Evolutionary conservation across 2,888 invertebrate genomes (phyloP).

Genomic region (Ethmia dodecea): DNA sequence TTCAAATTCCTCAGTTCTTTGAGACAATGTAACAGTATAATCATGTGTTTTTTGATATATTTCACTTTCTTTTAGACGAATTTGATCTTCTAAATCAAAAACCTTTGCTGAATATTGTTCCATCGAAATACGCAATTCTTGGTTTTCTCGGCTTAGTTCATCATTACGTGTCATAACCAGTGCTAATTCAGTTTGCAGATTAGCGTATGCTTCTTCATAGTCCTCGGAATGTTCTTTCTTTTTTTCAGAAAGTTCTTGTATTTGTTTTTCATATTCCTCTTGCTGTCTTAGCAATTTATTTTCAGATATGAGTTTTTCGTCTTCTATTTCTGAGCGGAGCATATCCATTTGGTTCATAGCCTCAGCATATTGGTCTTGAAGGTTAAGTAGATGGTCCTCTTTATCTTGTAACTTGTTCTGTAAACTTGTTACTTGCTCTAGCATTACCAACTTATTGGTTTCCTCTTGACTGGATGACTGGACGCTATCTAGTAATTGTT

Average conservation of each 20-base stretch:
- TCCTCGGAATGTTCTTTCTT: conserved; percentile 31
- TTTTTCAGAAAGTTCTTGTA: conserved; percentile 42
- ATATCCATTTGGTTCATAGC: conserved; percentile 55
- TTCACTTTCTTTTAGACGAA: conserved; percentile 56
- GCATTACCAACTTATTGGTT: conserved; percentile 55
- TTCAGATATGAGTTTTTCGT: conserved; percentile 61
- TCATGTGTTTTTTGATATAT: conserved; percentile 61
- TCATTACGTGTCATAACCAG: conserved; percentile 36
- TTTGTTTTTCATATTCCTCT: conserved; percentile 62
- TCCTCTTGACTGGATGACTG: conserved; percentile 68
- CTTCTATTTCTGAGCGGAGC: conserved; percentile 65
- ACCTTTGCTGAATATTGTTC: conserved; percentile 35
- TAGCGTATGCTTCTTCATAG: conserved; percentile 35
- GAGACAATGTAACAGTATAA: conserved; percentile 41
- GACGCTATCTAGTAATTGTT: conserved; percentile 60
- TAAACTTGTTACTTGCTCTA: conserved; percentile 57
- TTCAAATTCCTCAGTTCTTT: conserved; percentile 64
- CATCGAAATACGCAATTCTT: conserved; percentile 32
- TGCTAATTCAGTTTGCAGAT: conserved; percentile 40
- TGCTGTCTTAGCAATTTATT: conserved; percentile 60
- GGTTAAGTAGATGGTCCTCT: conserved; percentile 53
- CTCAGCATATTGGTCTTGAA: conserved; percentile 63
- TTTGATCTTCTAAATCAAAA: conserved; percentile 40
- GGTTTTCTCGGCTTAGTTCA: conserved; percentile 37
- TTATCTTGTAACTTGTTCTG: conserved; percentile 66